phyloP scores from a whole-genome alignment of 1,140 invertebrate species.

The Calephelis virginiensis region DNA sequence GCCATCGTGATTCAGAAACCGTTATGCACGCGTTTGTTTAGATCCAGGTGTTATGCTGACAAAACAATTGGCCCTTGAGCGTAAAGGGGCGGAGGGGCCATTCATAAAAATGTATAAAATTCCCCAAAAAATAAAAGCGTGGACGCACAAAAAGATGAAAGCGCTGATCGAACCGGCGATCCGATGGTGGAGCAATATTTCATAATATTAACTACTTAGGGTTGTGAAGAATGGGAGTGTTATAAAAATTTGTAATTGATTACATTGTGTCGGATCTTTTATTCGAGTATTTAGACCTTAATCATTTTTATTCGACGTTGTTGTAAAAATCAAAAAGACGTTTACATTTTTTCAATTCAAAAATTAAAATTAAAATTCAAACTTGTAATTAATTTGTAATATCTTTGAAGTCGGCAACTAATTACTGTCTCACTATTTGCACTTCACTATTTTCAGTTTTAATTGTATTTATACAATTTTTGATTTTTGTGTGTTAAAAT shows the following conservation, averaged over 20 bases:
- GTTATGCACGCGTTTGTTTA: constrained; percentile 61
- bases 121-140: constrained; percentile 58
- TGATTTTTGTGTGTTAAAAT: no score
- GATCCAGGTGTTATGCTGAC: constrained; percentile 73
- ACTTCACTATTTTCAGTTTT: no score
- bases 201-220: constrained; percentile 73
- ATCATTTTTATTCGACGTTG: not conserved
- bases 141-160: constrained; percentile 52
- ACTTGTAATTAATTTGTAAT: no score
- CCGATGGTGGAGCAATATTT: constrained; percentile 68
- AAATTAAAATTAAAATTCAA: no score
- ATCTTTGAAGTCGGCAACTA: no score
- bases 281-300: constrained; percentile 1
- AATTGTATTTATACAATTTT: no score
- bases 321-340: not conserved
- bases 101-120: constrained; percentile 70
- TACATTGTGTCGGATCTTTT: constrained; percentile 53
- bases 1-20: constrained; percentile 56
- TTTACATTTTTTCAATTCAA: no score
- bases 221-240: constrained; percentile 70
- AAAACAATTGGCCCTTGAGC: constrained; percentile 70
- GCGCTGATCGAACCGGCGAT: constrained; percentile 43
- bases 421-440: no score
- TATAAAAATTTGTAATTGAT: constrained; percentile 66
- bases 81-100: constrained; percentile 60